Percentiles rank a stretch among this genome's conserved stretches.
These are phyloP conservation scores for Isichthys henryi DNA, from an alignment of 2,113 vertebrate species.

Conservation along the genomic window DNA sequence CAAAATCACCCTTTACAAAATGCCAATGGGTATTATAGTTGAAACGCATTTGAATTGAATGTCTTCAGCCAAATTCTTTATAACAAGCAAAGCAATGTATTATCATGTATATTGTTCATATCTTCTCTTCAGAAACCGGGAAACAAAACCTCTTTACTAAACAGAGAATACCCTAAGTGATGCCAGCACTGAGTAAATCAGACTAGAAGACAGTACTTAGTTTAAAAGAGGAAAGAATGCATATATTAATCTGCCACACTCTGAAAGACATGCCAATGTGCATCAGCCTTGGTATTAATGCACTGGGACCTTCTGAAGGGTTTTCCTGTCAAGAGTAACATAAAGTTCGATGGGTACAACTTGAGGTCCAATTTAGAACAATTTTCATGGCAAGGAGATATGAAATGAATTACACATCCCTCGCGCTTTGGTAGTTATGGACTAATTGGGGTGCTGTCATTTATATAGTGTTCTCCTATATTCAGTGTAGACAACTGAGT, in stretches of 20 bases:
- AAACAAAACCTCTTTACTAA: not conserved
- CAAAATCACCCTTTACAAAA: not conserved
- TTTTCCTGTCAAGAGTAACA: not conserved
- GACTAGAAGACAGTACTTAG: not conserved
- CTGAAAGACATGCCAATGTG: not conserved
- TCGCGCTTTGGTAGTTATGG: not conserved
- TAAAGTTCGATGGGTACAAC: not conserved
- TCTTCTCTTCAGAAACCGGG: not conserved
- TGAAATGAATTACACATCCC: not conserved
- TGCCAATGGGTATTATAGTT: not conserved
- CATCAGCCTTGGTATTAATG: not conserved
- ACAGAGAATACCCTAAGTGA: not conserved
- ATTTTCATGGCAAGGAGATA: not conserved
- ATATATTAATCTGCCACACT: not conserved
- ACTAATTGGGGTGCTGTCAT: not conserved
- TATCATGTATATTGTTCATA: not conserved
- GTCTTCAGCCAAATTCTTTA: not conserved
- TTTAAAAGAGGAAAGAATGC: not conserved
- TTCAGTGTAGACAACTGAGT: conserved; percentile 1
- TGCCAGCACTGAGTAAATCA: not conserved
- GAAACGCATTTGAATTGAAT: not conserved
- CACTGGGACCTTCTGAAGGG: not conserved
- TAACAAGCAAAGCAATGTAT: not conserved
- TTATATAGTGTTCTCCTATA: not conserved
- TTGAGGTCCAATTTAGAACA: not conserved